A percentile compares a stretch with the other conserved stretches of the same genome.
Evolutionary conservation across 2,113 vertebrate species (phyloP).

Genomic region (Ceyx cyanopectus): DNA sequence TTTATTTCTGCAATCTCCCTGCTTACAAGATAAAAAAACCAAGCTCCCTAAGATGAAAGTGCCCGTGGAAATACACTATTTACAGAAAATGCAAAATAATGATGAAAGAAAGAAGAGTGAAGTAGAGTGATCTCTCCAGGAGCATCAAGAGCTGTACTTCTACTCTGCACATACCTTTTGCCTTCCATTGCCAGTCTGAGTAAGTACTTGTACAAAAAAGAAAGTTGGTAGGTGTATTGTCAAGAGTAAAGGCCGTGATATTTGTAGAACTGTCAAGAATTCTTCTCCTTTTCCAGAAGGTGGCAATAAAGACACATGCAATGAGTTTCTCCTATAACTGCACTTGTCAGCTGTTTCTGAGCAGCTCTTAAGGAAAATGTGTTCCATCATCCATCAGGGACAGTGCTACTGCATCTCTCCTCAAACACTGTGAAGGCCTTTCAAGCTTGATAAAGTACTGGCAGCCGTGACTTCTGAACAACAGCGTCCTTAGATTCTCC

Average conservation of each 20-base stretch:
- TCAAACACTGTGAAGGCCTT: not conserved
- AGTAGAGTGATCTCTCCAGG: not conserved
- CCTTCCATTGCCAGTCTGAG: not conserved
- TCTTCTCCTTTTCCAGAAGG: constrained; percentile 71
- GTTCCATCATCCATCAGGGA: not conserved
- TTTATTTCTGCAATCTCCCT: not conserved
- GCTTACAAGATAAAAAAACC: not conserved
- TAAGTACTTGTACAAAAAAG: not conserved
- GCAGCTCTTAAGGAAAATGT: constrained; percentile 10
- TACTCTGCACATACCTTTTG: not conserved
- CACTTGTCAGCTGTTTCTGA: not conserved
- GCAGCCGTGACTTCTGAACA: not conserved
- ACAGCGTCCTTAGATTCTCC: not conserved
- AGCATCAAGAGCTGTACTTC: not conserved
- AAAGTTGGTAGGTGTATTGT: rapidly evolving
- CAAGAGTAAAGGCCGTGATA: not conserved
- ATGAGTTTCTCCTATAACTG: not conserved
- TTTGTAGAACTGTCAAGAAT: not conserved
- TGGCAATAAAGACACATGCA: constrained; percentile 73
- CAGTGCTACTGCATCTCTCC: not conserved
- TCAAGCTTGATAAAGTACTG: not conserved
- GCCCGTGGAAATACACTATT: not conserved
- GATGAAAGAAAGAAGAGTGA: not conserved
- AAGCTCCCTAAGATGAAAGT: not conserved
- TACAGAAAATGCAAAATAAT: not conserved